A percentile compares a stretch with the other conserved stretches of the same genome.
Conservation (phyloP, 2,888 invertebrate genomes). For the Melinopterus prodromus region DNA sequence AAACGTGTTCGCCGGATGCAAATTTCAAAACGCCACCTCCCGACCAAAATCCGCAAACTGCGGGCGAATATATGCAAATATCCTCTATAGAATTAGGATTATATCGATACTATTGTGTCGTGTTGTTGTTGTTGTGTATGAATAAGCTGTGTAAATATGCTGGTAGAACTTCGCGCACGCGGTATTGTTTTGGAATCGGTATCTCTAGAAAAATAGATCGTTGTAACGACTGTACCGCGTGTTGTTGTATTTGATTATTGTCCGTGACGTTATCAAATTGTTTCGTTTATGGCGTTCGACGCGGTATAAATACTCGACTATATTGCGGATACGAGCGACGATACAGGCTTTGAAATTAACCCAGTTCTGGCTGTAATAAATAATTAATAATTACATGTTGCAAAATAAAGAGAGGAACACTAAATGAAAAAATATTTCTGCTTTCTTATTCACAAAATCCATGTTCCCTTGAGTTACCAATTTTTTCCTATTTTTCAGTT, state of each 20-base stretch:
- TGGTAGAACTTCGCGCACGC: neutral
- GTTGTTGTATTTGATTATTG: neutral
- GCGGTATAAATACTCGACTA: neutral
- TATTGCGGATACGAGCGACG: neutral
- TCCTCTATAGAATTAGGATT: conserved; percentile 1
- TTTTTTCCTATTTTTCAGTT: no score
- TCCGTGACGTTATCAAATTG: neutral
- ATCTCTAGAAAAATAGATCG: neutral
- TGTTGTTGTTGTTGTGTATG: neutral
- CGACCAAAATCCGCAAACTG: neutral
- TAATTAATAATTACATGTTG: neutral
- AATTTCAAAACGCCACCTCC: neutral
- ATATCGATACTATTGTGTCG: conserved; percentile 11
- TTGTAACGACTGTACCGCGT: neutral
- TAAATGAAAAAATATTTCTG: no score
- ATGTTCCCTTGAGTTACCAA: no score
- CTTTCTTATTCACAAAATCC: no score
- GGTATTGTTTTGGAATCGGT: neutral
- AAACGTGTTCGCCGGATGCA: conserved; percentile 17
- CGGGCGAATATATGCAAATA: neutral
- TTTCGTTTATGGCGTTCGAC: neutral
- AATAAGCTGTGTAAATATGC: neutral
- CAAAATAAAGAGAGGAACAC: neutral
- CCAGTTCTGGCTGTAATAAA: neutral
- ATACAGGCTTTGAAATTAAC: neutral